phyloP scores from a whole-genome alignment of 2,797 vertebrate species.

The Silurus aristotelis region DNA sequence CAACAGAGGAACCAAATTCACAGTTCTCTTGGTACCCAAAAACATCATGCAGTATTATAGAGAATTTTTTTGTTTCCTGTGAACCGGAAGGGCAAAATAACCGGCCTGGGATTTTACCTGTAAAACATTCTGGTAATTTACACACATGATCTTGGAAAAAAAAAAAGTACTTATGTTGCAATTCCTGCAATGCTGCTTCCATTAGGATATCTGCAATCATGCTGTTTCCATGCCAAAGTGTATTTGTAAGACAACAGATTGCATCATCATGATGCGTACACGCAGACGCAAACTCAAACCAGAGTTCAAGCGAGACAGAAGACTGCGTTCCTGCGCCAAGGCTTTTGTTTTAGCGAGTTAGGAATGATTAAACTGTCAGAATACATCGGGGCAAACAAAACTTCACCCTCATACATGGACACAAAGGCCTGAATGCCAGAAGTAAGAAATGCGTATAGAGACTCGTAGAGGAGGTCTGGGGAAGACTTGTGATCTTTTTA shows the following conservation, averaged over 20 bases:
- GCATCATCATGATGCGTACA: background rate
- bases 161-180: background rate
- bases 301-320: conserved; percentile 5
- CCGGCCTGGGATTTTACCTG: background rate
- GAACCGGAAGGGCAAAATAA: background rate
- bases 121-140: too few species aligned
- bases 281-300: background rate
- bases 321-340: background rate
- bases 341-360: background rate
- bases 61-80: background rate
- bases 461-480: background rate
- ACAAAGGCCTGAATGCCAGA: background rate
- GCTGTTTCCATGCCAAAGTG: background rate
- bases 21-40: background rate
- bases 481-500: conserved; percentile 30
- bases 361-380: conserved; percentile 17
- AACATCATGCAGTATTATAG: background rate
- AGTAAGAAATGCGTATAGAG: background rate
- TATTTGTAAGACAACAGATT: conserved; percentile 3
- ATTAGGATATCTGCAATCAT: background rate
- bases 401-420: background rate
- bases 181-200: background rate
- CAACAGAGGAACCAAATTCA: background rate
- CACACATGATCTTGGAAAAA: background rate
- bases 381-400: background rate